Evolutionary conservation across 53 echinoderm and acorn worm species (phyloP).

Genomic region (Echinometra lucunter): DNA sequence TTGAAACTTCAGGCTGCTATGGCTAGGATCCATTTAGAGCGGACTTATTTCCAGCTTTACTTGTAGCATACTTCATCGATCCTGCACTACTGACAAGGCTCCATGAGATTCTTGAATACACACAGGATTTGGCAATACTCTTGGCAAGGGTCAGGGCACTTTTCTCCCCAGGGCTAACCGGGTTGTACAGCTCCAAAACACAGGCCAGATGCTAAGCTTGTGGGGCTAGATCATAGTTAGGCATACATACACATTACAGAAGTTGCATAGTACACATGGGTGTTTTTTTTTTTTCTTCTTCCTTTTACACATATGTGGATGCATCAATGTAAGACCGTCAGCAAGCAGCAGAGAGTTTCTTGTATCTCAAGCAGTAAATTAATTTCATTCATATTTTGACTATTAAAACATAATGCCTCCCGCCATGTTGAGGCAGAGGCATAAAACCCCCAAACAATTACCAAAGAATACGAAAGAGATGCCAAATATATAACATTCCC

Average conservation of each 20-base stretch:
- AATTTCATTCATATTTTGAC: not conserved
- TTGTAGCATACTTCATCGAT: constrained; percentile 17
- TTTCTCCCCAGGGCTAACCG: constrained; percentile 43
- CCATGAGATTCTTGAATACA: constrained; percentile 18
- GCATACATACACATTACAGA: constrained; percentile 64
- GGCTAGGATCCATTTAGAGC: not conserved
- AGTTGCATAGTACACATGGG: not conserved
- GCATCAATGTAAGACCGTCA: no score
- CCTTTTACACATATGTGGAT: not conserved
- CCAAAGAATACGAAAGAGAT: no score
- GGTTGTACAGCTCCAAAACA: constrained; percentile 62
- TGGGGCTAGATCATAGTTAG: constrained; percentile 66
- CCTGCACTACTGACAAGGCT: not conserved
- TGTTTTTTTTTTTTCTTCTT: not conserved
- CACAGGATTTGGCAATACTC: constrained; percentile 31
- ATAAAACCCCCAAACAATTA: no score
- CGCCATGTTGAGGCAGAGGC: no score
- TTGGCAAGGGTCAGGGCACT: constrained; percentile 10
- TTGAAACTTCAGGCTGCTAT: not conserved
- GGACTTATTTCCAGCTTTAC: not conserved
- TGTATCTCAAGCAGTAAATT: not conserved
- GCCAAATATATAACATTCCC: no score
- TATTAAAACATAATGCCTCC: constrained; percentile 7
- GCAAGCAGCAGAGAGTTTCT: not conserved
- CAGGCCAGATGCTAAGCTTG: constrained; percentile 69